phyloP scores from a whole-genome alignment of 2,113 vertebrate species.

The Haliaeetus leucogaster region DNA sequence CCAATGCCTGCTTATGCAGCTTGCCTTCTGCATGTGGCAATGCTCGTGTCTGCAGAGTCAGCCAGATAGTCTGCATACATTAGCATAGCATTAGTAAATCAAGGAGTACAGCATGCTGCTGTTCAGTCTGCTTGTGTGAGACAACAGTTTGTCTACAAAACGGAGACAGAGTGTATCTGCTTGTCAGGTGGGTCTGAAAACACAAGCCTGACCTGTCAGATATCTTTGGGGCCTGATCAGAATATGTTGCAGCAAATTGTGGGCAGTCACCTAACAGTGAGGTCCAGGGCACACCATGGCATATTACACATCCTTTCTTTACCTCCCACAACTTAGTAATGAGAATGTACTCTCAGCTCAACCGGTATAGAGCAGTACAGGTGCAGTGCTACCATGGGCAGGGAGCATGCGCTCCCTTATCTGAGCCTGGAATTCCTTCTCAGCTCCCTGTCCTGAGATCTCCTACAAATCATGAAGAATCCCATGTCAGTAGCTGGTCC shows the following conservation, averaged over 20 bases:
- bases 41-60: neutral
- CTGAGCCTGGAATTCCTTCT: neutral
- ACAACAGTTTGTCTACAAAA: neutral
- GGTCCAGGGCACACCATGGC: neutral
- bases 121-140: neutral
- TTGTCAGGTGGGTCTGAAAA: neutral
- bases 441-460: neutral
- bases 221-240: neutral
- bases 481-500: neutral
- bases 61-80: neutral
- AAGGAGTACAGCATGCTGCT: neutral
- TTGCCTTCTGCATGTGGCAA: neutral
- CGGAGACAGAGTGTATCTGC: no score
- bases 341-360: neutral
- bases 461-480: neutral
- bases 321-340: neutral
- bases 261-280: neutral
- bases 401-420: neutral
- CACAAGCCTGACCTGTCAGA: neutral
- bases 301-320: rapidly evolving
- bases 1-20: neutral
- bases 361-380: neutral
- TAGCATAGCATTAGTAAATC: neutral
- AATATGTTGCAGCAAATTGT: neutral
- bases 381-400: neutral